phyloP scores from a whole-genome alignment of 2,888 invertebrate species.

The Trachelus stipa region DNA sequence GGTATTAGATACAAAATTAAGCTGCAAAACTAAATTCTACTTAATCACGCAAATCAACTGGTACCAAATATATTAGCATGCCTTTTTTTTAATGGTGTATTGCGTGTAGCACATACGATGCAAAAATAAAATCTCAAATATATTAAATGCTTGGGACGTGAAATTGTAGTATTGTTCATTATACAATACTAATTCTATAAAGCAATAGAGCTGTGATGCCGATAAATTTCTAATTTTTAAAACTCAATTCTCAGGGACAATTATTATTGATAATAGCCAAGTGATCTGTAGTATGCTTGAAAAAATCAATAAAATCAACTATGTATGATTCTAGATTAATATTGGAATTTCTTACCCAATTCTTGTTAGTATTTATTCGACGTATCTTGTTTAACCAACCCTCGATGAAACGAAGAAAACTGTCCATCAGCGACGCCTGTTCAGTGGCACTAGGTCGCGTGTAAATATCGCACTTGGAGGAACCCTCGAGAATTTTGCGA shows the following conservation, averaged over 20 bases:
- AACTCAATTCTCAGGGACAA: neutral
- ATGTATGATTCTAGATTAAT: neutral
- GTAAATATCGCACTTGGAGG: conserved; percentile 86
- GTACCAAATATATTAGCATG: conserved; percentile 1
- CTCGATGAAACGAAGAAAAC: conserved; percentile 86
- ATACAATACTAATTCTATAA: neutral
- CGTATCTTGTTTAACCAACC: conserved; percentile 91
- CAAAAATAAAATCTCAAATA: neutral
- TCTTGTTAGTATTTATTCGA: conserved; percentile 78
- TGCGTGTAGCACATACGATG: neutral
- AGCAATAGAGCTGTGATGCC: neutral
- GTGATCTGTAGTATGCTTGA: neutral
- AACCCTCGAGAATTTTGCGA: conserved; percentile 80
- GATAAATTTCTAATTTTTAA: neutral
- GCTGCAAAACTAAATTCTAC: conserved; percentile 23
- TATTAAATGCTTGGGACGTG: neutral
- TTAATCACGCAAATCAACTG: conserved; percentile 4
- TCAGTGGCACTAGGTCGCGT: conserved; percentile 72
- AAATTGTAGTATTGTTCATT: neutral
- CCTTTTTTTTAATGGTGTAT: neutral
- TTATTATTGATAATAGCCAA: neutral
- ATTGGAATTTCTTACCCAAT: conserved; percentile 74
- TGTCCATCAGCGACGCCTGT: conserved; percentile 74
- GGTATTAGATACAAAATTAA: conserved; percentile 11
- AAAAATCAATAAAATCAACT: neutral